Evolutionary conservation across 2,113 vertebrate genomes (phyloP), one percentile per base, ranked within the genome.

Genomic region (Anarhynchus alexandrinus): DNA sequence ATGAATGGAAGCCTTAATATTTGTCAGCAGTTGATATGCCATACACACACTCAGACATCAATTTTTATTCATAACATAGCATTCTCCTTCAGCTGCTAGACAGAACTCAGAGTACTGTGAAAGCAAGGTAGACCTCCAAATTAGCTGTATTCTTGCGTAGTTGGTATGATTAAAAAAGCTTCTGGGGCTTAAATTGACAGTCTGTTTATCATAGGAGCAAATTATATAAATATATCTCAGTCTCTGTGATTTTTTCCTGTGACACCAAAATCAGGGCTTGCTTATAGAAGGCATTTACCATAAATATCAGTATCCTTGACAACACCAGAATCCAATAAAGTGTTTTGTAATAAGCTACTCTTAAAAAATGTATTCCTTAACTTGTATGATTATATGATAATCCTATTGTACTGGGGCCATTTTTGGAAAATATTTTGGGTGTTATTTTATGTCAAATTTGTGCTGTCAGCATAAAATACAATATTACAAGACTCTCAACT

Each of bases 221-320:
- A 88, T 82, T 58, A 45, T 40, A 64, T 14, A 92, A 86, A 77
- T 79, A 73, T 54, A 83, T 17, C 59, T 78, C 43, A 30, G 34
- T 66, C 19, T 69, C 64, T 36, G 40, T 73, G 69, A 82, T 69
- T 81, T 66, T 59, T 92, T 88, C 15, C 13, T 84, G 23, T 76
- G 76, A 84, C 25, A 90, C 72, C 12, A 93, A 71, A 95, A 90
- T 52, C 52, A 62, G 27, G 15, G 20, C 36, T 93, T 90, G 57
- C 54, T 76, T 88, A 38, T 90, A 57, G 73, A 90, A 97, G 15
- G 26, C 67, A 83, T 90, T 96, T 95, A 66, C 29, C 9, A 58
- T 61, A 92, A 95, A 78, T 89, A 71, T 27, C 80, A 51, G 40
- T 92, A 76, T 72, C 87, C 78, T 52, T 91, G 93, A 84, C 86